A percentile compares a stretch with the other conserved stretches of the same genome.
These are phyloP conservation scores for Labia minor DNA, from an alignment of 2,888 invertebrate species.

Conservation along the genomic window DNA sequence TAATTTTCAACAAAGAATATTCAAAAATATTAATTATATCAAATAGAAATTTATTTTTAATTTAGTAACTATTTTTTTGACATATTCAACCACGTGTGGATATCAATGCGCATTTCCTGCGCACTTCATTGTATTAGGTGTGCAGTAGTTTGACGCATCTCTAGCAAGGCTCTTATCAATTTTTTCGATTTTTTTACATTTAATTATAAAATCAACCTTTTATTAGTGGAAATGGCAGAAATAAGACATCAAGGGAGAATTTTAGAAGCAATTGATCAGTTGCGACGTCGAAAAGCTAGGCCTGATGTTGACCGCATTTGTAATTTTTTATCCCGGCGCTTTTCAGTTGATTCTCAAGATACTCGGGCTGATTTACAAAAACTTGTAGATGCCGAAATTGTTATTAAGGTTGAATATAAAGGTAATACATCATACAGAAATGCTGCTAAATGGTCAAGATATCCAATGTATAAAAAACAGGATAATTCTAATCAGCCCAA, in stretches of 20 bases:
- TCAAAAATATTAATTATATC: too few species aligned
- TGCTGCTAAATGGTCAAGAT: conserved; percentile 56
- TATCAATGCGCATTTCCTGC: too few species aligned
- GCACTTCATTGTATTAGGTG: too few species aligned
- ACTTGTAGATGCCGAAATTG: conserved; percentile 61
- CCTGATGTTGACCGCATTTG: conserved; percentile 74
- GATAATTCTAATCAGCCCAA: conserved; percentile 26
- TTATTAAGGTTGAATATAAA: conserved; percentile 76
- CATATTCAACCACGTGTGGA: too few species aligned
- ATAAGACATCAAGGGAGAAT: conserved; percentile 62
- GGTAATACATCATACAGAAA: conserved; percentile 76
- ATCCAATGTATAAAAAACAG: conserved; percentile 29
- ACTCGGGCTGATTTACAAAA: conserved; percentile 61
- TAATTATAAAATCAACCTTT: too few species aligned
- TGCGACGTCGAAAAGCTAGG: conserved; percentile 70
- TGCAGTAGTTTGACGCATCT: too few species aligned
- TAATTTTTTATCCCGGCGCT: conserved; percentile 65
- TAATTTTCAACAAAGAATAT: too few species aligned
- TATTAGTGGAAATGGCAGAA: conserved; percentile 39
- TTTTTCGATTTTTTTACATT: too few species aligned
- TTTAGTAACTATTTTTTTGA: too few species aligned
- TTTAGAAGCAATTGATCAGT: conserved; percentile 73
- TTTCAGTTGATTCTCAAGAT: conserved; percentile 56
- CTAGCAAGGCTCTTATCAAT: too few species aligned
- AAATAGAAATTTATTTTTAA: too few species aligned